Conservation (phyloP, 2,113 vertebrate species). For the Actenoides lindsayi region DNA sequence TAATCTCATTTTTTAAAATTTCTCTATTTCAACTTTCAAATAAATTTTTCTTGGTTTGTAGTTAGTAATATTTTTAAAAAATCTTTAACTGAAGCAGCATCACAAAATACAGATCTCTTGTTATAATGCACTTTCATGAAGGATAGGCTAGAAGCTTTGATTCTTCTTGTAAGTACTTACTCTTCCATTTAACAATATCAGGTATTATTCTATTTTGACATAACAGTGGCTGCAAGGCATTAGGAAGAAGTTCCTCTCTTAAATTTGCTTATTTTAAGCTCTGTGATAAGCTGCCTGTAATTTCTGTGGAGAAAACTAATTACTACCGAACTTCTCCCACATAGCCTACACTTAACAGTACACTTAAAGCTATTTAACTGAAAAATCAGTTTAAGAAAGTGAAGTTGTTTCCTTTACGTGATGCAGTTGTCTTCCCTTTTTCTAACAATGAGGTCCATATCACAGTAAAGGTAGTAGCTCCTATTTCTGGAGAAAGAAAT, state of each 20-base stretch:
- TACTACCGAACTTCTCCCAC: background rate
- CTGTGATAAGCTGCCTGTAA: background rate
- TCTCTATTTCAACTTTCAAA: background rate
- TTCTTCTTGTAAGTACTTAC: background rate
- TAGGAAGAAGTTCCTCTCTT: background rate
- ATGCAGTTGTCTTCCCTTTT: slow-evolving; percentile 1
- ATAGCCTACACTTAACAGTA: background rate
- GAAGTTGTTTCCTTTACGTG: slow-evolving; percentile 1
- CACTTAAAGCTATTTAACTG: background rate
- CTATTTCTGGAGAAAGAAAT: background rate
- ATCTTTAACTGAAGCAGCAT: background rate
- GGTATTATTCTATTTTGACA: background rate
- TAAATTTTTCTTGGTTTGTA: background rate
- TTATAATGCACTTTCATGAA: background rate
- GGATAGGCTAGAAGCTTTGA: background rate
- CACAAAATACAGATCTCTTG: background rate
- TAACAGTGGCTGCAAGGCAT: background rate
- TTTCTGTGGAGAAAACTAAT: background rate
- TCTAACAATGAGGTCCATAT: background rate
- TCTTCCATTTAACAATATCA: background rate
- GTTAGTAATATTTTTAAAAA: background rate
- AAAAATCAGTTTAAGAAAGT: slow-evolving; percentile 36
- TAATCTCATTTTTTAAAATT: too few relatives aligned
- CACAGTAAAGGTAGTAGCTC: background rate
- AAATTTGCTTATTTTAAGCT: background rate